A percentile compares a stretch with the other conserved stretches of the same genome.
These are phyloP conservation scores for Oenanthe melanoleuca DNA, from an alignment of 2,113 vertebrate genomes.

Conservation along the genomic window DNA sequence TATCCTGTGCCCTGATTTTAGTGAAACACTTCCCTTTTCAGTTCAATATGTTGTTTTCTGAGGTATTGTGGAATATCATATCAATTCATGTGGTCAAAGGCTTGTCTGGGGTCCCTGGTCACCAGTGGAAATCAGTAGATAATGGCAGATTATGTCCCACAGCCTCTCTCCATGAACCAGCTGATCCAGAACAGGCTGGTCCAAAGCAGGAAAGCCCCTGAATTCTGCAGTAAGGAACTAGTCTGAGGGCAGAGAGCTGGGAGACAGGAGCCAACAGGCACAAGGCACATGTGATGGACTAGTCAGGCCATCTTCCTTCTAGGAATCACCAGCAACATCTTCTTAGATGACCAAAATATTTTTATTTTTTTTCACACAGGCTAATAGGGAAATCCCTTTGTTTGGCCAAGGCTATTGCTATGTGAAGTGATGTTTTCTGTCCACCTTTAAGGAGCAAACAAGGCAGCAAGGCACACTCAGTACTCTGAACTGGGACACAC, in stretches of 20 bases:
- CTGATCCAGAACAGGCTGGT: background rate
- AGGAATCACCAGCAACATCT: background rate
- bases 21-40: background rate
- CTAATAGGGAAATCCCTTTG: background rate
- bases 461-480: background rate
- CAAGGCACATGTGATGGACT: background rate
- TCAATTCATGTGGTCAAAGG: rapidly evolving
- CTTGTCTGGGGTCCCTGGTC: background rate
- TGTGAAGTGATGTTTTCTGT: background rate
- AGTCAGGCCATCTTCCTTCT: background rate
- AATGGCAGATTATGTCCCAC: background rate
- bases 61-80: background rate
- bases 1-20: background rate
- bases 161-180: background rate
- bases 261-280: background rate
- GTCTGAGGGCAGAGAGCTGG: background rate
- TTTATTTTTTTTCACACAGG: background rate
- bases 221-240: background rate
- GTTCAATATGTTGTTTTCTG: background rate
- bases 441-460: background rate
- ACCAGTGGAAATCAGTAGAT: background rate
- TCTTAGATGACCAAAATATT: background rate
- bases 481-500: background rate
- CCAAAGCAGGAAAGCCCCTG: background rate
- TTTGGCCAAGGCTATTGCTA: background rate